phyloP scores from a whole-genome alignment of 37 sponge, comb jelly and placozoan species.

The Ephydatia muelleri region DNA sequence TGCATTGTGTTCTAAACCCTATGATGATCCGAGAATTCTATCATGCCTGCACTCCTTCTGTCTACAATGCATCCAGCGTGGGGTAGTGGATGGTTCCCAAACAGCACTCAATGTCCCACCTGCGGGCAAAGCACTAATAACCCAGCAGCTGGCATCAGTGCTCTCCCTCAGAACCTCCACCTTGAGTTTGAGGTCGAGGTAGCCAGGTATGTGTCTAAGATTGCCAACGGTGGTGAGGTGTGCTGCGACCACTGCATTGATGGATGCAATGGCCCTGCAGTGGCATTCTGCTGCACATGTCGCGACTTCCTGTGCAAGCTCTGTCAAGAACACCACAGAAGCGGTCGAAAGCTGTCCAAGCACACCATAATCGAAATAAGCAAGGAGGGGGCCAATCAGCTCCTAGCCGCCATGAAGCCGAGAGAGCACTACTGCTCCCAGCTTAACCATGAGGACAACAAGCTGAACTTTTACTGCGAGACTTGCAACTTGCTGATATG shows the following conservation, averaged over 20 bases:
- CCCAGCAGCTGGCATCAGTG: constrained; percentile 14
- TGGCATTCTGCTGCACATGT: constrained; percentile 44
- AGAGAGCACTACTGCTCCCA: constrained; percentile 19
- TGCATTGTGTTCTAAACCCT: constrained; percentile 25
- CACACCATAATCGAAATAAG: constrained; percentile 31
- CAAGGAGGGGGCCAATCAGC: neutral
- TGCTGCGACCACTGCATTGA: constrained; percentile 43
- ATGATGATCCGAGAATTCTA: constrained; percentile 49
- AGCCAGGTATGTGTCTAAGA: constrained; percentile 26
- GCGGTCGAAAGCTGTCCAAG: constrained; percentile 16
- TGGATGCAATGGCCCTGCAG: constrained; percentile 22
- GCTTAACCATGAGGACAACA: constrained; percentile 27
- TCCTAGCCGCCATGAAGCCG: neutral
- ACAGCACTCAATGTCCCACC: constrained; percentile 32
- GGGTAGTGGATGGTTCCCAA: neutral
- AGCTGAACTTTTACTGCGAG: constrained; percentile 46
- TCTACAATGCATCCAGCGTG: constrained; percentile 27
- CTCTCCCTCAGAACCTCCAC: constrained; percentile 25
- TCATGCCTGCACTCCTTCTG: constrained; percentile 61
- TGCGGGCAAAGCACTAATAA: neutral
- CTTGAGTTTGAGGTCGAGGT: constrained; percentile 38
- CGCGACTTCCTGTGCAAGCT: constrained; percentile 50
- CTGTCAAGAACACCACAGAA: constrained; percentile 33
- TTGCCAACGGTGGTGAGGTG: neutral
- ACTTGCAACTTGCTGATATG: constrained; percentile 33